Base-by-base conservation (phyloP, 1,140 invertebrate species). In the Diachasmimorpha longicaudata region DNA sequence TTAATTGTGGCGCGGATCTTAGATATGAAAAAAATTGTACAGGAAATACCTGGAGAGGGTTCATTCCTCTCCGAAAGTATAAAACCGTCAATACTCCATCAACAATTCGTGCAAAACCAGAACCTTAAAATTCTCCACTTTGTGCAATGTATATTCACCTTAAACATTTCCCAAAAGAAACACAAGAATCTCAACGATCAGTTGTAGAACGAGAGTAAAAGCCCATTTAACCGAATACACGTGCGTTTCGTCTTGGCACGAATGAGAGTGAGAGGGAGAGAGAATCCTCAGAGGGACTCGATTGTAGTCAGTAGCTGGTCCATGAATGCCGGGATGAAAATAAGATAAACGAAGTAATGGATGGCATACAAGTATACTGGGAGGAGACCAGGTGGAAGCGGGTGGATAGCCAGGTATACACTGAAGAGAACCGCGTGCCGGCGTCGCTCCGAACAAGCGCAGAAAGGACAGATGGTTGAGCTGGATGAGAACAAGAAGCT, bases 271-370 rank as follows among this genome's bases (percentile, higher is more conserved):
- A 14, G 23, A 31, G 31, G 6, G 31, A 31, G 31, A 31, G 23
- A 52, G 46, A 55, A 36, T 3, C 4, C 31, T 58, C 16, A 25
- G 48, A 36, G 46, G 46, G 48, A 58, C 72, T 63, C 55, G 72
- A 74, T 74, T 63, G 74, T 75, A 75, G 74, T 75, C 44, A 23
- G 74, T 58, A 70, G 67, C 67, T 75, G 67, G 46, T 70, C 48
- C 48, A 52, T 75, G 48, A 70, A 70, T 75, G 25, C 67, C 37
- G 14, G 16, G 46, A 68, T 75, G 46, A 75, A 75, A 75, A 75
- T 75, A 75, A 75, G 73, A 74, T 74, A 74, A 74, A 74, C 66
- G 66, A 74, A 69, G 73, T 74, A 74, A 74, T 74, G 66, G 73
- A 74, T 69, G 73, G 25, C 36, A 37, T 58, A 70, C 48, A 72